phyloP scores from a whole-genome alignment of 2,888 invertebrate species.

The Hirtodrosophila alboralis region DNA sequence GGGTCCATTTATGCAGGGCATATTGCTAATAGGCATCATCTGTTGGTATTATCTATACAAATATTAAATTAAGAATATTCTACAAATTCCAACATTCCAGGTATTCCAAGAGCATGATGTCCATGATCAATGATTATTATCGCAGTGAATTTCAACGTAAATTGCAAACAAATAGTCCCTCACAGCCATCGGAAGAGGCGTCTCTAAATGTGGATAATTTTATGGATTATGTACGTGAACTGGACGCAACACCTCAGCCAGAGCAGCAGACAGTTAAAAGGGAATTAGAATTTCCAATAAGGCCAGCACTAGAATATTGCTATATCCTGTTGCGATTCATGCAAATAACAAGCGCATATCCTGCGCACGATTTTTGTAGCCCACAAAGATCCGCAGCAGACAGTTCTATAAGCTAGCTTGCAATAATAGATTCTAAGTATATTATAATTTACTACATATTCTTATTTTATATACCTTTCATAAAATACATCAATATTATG shows the following conservation, averaged over 20 bases:
- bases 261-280: neutral
- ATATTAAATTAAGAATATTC: neutral
- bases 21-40: slow-evolving; percentile 88
- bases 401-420: slow-evolving; percentile 50
- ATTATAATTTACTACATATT: neutral
- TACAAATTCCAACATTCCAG: slow-evolving; percentile 1
- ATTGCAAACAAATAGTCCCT: slow-evolving; percentile 46
- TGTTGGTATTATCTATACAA: slow-evolving; percentile 86
- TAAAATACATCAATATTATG: slow-evolving; percentile 25
- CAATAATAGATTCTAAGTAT: slow-evolving; percentile 1
- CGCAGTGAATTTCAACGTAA: slow-evolving; percentile 88
- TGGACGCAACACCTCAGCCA: slow-evolving; percentile 45
- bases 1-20: slow-evolving; percentile 86
- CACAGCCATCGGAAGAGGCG: slow-evolving; percentile 23
- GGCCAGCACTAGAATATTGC: neutral
- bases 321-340: slow-evolving; percentile 42
- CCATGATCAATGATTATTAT: slow-evolving; percentile 90
- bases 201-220: slow-evolving; percentile 68
- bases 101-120: slow-evolving; percentile 86
- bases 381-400: slow-evolving; percentile 12
- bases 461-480: slow-evolving; percentile 22
- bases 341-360: slow-evolving; percentile 43
- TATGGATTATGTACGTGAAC: slow-evolving; percentile 71
- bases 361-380: slow-evolving; percentile 36
- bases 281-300: neutral